These are phyloP conservation scores for Synanthedon vespiformis DNA, from an alignment of 2,888 invertebrate species.

Conservation along the genomic window DNA sequence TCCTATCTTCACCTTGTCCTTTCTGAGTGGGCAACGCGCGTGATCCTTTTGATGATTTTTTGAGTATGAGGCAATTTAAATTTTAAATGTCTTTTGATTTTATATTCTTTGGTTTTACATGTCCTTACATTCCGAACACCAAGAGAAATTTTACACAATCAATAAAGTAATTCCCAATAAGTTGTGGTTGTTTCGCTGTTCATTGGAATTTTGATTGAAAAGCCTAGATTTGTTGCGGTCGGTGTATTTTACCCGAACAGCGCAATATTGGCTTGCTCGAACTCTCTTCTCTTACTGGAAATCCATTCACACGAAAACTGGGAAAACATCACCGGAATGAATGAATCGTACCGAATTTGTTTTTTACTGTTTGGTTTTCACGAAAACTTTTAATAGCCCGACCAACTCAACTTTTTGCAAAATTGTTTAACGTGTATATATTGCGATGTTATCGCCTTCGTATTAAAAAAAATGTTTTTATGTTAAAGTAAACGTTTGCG, in stretches of 20 bases:
- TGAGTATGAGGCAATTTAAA: no score
- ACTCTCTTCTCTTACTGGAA: background rate
- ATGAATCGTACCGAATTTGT: background rate
- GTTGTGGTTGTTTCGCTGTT: background rate
- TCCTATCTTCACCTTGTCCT: background rate
- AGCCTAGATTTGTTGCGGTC: background rate
- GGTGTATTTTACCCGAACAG: background rate
- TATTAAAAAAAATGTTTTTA: no score
- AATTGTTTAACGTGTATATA: no score
- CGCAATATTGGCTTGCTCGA: background rate
- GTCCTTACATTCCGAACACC: no score
- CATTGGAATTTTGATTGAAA: background rate
- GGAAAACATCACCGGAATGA: background rate
- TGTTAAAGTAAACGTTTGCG: no score
- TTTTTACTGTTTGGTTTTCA: background rate
- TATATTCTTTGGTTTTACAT: no score
- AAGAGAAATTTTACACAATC: background rate
- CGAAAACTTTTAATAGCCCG: background rate
- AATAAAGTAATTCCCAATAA: background rate
- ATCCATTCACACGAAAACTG: background rate
- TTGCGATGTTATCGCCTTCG: no score
- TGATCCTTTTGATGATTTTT: no score
- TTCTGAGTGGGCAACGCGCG: no score
- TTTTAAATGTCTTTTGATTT: no score
- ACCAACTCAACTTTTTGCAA: no score